Conservation (phyloP, 1,140 invertebrate genomes). For the Drosophila guanche region DNA sequence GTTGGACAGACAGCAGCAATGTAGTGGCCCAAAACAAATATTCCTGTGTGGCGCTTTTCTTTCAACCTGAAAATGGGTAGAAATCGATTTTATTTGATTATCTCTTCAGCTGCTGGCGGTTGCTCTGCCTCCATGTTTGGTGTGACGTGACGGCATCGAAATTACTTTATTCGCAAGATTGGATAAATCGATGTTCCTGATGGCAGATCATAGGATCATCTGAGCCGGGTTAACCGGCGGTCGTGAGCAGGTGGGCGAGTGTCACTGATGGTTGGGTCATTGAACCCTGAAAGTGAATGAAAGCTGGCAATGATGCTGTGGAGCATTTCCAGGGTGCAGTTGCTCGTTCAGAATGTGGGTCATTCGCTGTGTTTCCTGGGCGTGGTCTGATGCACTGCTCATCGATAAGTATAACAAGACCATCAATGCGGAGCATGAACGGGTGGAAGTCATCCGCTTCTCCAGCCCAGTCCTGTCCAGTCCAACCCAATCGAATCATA, state of each 20-base stretch:
- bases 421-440: slow-evolving; percentile 21
- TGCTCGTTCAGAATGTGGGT: slow-evolving; percentile 21
- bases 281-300: background rate
- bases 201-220: slow-evolving; percentile 12
- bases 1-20: background rate
- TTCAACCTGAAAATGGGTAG: slow-evolving; percentile 32
- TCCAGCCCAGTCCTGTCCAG: background rate
- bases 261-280: background rate
- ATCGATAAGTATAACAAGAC: slow-evolving; percentile 15
- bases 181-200: background rate
- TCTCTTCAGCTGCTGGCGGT: slow-evolving; percentile 31
- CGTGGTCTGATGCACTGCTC: background rate
- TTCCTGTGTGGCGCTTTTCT: slow-evolving; percentile 38
- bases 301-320: too few relatives aligned
- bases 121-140: background rate
- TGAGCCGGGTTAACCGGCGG: slow-evolving; percentile 35
- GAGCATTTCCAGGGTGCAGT: too few relatives aligned
- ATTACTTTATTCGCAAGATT: slow-evolving; percentile 54
- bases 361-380: background rate
- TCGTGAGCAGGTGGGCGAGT: slow-evolving; percentile 27
- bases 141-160: slow-evolving; percentile 45
- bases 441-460: slow-evolving; percentile 17
- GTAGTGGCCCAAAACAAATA: slow-evolving; percentile 9
- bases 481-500: slow-evolving; percentile 32
- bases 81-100: slow-evolving; percentile 54